Evolutionary conservation across 2,113 vertebrate genomes (phyloP), one percentile per base, ranked within the genome.

Genomic region (Daboia siamensis): DNA sequence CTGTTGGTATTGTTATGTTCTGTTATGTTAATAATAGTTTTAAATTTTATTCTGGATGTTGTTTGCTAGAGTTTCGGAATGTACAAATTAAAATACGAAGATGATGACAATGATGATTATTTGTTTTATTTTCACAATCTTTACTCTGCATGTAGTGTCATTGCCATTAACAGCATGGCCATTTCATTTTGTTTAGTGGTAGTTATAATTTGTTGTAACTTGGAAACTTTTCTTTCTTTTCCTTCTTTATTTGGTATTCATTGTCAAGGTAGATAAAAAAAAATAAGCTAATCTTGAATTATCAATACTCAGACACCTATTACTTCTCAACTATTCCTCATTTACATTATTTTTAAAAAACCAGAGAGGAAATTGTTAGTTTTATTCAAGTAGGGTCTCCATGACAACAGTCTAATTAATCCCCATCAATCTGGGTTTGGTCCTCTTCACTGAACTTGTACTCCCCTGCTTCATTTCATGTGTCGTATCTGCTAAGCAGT

Each of bases 341-440:
- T 94, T 95, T 93, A 91, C 94, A 93, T 89, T 94, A 91, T 90
- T 95, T 87, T 93, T 15, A 6, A 92, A 91, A 96, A 91, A 93
- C 91, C 90, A 94, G 92, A 94, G 95, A 95, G 94, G 90, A 97
- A 95, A 95, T 95, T 94, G 94, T 96, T 94, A 96, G 95, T 96
- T 92, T 90, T 93, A 95, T 95, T 96, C 96, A 95, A 95, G 94
- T 93, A 94, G 89, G 87, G 94, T 96, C 94, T 96, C 96, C 96
- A 97, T 96, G 97, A 96, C 96, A 96, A 96, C 95, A 93, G 92
- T 61, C 95, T 97, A 97, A 97, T 97, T 97, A 97, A 96, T 96
- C 1, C 0, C 96, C 91, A 90, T 95, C 1, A 56, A 92, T 95
- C 93, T 95, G 90, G 91, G 94, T 97, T 95, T 96, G 90, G 95